A percentile compares a stretch with the other conserved stretches of the same genome.
Conservation (phyloP, 2,797 vertebrate genomes). For the Pseudochaenichthys georgianus region DNA sequence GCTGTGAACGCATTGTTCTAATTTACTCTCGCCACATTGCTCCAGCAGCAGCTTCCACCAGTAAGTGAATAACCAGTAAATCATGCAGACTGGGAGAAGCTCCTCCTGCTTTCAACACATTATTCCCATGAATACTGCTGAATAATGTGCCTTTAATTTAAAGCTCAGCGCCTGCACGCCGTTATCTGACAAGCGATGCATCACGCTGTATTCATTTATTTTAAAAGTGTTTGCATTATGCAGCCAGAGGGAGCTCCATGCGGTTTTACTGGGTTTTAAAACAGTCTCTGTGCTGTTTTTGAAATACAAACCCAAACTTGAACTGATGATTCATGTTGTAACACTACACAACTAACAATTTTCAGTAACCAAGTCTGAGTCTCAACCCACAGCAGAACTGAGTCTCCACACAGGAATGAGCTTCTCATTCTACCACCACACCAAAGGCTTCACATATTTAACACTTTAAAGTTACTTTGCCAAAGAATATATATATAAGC, state of each 20-base stretch:
- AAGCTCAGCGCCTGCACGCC: background rate
- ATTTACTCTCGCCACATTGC: slow-evolving; percentile 59
- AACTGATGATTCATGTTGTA: background rate
- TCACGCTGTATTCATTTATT: background rate
- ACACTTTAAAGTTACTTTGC: background rate
- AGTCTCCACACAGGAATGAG: slow-evolving; percentile 16
- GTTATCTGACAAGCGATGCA: background rate
- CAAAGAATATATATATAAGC: background rate
- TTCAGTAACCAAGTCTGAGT: background rate
- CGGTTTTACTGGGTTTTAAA: background rate
- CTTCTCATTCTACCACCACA: background rate
- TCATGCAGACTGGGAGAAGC: slow-evolving; percentile 59
- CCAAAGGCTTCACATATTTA: background rate
- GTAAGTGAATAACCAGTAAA: slow-evolving; percentile 66
- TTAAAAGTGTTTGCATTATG: background rate
- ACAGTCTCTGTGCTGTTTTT: background rate
- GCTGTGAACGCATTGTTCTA: slow-evolving; percentile 53
- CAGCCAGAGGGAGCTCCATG: background rate
- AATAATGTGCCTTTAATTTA: slow-evolving; percentile 55
- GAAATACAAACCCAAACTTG: background rate
- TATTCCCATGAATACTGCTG: slow-evolving; percentile 57
- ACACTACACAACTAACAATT: background rate
- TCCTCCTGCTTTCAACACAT: slow-evolving; percentile 57
- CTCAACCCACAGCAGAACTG: background rate
- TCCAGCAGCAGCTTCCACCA: slow-evolving; percentile 58